Percentiles rank a stretch among this genome's conserved stretches.
Conservation (phyloP, 2,888 invertebrate genomes). For the Callinectes sapidus region DNA sequence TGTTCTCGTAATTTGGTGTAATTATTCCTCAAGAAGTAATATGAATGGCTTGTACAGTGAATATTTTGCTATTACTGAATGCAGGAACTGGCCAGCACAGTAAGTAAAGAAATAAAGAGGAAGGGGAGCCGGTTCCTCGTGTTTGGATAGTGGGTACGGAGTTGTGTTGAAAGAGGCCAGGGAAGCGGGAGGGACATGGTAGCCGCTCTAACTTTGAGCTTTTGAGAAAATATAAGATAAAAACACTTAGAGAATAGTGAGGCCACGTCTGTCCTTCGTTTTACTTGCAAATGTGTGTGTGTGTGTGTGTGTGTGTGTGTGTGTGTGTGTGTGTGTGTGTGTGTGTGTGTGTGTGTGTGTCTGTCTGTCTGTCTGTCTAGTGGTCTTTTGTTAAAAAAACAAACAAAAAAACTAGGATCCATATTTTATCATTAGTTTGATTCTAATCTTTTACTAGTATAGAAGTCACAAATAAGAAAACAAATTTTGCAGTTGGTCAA, state of each 20-base stretch:
- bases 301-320: background rate
- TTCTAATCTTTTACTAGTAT: background rate
- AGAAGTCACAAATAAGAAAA: background rate
- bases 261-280: background rate
- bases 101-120: background rate
- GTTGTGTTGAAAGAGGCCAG: background rate
- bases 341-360: background rate
- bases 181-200: background rate
- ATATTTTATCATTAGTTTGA: background rate
- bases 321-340: background rate
- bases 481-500: background rate
- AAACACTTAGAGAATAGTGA: background rate
- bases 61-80: background rate
- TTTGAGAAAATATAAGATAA: too few relatives aligned
- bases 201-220: background rate
- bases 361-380: background rate
- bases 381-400: background rate
- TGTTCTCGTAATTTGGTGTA: background rate
- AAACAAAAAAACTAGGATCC: too few relatives aligned
- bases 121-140: background rate
- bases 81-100: background rate
- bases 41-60: background rate
- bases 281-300: background rate
- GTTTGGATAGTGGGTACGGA: background rate
- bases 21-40: background rate